phyloP scores from a whole-genome alignment of 2,797 vertebrate genomes.

The Gorsachius magnificus region DNA sequence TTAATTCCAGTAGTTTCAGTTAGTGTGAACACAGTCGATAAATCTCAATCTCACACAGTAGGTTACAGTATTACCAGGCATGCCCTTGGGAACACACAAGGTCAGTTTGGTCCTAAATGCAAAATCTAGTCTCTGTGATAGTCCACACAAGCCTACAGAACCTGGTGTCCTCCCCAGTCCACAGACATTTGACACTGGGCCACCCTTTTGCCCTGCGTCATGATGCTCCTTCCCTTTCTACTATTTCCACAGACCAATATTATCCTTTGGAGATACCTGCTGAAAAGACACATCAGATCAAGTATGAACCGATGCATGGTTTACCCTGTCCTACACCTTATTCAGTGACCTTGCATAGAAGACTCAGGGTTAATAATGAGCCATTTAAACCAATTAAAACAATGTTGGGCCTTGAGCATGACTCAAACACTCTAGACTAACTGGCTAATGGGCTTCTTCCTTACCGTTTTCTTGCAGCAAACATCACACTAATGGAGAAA shows the following conservation, averaged over 20 bases:
- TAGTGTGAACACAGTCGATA: background rate
- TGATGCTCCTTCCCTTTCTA: background rate
- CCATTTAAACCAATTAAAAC: background rate
- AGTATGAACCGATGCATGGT: no score
- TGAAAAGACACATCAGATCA: background rate
- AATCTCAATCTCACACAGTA: background rate
- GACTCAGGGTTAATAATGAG: background rate
- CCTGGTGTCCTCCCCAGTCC: background rate
- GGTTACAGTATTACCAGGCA: background rate
- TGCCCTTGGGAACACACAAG: background rate
- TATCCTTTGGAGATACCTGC: background rate
- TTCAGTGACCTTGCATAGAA: background rate
- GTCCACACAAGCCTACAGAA: background rate
- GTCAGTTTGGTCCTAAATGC: background rate
- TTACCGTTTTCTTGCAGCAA: background rate
- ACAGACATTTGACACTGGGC: background rate
- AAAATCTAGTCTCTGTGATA: background rate
- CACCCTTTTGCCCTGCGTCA: accelerated
- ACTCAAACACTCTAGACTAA: background rate
- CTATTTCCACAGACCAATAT: background rate
- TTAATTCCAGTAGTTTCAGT: background rate
- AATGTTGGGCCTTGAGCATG: accelerated
- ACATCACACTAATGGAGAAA: background rate
- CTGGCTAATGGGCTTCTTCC: accelerated
- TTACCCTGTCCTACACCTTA: background rate